These are phyloP conservation scores for Cygnus olor DNA, from an alignment of 2,797 vertebrate species.

Conservation along the genomic window DNA sequence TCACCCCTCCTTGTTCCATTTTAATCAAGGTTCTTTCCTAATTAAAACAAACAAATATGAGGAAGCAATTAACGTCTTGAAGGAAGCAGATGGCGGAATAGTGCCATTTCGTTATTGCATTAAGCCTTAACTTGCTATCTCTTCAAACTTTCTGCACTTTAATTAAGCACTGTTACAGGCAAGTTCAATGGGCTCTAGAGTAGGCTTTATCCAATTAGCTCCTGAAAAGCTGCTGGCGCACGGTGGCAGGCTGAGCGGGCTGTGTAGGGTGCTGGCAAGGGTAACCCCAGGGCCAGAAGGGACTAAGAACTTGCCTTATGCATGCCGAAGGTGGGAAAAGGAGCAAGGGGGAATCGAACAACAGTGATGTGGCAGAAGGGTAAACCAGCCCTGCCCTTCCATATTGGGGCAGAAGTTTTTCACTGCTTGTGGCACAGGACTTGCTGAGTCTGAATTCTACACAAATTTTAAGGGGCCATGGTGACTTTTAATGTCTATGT, in stretches of 20 bases:
- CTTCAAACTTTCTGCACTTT: slow-evolving; percentile 81
- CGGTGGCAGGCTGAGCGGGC: slow-evolving; percentile 43
- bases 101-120: slow-evolving; percentile 75
- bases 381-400: neutral
- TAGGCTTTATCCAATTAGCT: slow-evolving; percentile 76
- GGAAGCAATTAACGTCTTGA: slow-evolving; percentile 80
- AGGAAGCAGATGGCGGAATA: slow-evolving; percentile 80
- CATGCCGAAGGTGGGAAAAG: neutral
- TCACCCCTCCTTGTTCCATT: slow-evolving; percentile 64
- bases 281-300: neutral
- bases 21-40: slow-evolving; percentile 79
- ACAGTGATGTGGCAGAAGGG: neutral
- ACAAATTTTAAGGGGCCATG: neutral
- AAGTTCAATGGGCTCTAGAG: slow-evolving; percentile 76
- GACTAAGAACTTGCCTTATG: neutral
- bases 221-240: slow-evolving; percentile 47
- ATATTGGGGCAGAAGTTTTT: neutral
- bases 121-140: slow-evolving; percentile 79
- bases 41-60: slow-evolving; percentile 85
- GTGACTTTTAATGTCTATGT: neutral
- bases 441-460: neutral
- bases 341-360: neutral
- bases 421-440: neutral
- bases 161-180: slow-evolving; percentile 78
- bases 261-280: slow-evolving; percentile 6